phyloP scores from a whole-genome alignment of 2,113 vertebrate genomes.

The Puntigrus tetrazona region DNA sequence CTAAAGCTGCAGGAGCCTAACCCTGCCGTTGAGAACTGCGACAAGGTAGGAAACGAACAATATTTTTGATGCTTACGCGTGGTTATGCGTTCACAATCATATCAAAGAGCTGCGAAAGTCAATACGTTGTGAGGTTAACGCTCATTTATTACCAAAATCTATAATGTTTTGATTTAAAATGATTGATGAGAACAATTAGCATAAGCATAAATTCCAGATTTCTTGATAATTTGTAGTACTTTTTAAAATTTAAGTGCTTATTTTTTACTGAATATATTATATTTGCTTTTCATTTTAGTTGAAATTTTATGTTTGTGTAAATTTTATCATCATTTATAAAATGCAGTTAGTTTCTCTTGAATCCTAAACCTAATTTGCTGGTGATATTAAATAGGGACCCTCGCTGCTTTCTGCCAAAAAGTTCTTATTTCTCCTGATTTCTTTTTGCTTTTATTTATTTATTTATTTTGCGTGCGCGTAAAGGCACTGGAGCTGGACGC shows the following conservation, averaged over 20 bases:
- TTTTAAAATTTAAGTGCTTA: too few relatives aligned
- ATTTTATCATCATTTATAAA: too few relatives aligned
- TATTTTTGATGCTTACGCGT: not conserved
- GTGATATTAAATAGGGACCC: not conserved
- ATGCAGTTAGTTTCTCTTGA: too few relatives aligned
- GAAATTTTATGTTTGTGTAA: too few relatives aligned
- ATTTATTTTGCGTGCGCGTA: not conserved
- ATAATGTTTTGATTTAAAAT: not conserved
- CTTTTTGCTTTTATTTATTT: not conserved
- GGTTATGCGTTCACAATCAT: not conserved
- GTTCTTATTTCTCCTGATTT: not conserved
- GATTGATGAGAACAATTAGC: too few relatives aligned
- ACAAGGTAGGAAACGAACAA: constrained; percentile 80
- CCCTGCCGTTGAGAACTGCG: constrained; percentile 87
- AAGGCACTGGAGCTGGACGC: constrained; percentile 88
- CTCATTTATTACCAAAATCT: not conserved
- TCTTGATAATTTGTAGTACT: too few relatives aligned
- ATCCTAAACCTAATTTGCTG: too few relatives aligned
- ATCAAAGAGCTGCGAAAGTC: not conserved
- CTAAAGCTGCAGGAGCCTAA: constrained; percentile 89
- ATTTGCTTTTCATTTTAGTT: too few relatives aligned
- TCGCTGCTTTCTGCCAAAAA: not conserved
- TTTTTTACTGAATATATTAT: too few relatives aligned
- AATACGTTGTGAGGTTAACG: not conserved
- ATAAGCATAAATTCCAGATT: too few relatives aligned